Base-by-base conservation (phyloP, 2,888 invertebrate genomes). In the Orthonychiurus folsomi region DNA sequence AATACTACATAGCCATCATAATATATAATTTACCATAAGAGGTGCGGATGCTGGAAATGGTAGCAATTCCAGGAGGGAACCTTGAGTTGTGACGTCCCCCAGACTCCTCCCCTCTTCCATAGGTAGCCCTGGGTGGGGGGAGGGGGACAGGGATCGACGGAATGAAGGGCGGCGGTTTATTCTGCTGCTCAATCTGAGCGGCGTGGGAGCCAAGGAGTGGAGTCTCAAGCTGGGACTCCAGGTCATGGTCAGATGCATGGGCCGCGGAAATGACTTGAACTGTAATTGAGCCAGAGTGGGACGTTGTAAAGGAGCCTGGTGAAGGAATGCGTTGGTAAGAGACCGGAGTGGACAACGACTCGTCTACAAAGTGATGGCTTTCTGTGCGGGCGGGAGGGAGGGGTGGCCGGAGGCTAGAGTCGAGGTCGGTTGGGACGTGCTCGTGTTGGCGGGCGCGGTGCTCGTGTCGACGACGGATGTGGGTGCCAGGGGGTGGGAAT, bases 181-280 rank as follows among this genome's bases (percentile, higher is more conserved):
- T 60, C 18, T 27, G 23, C 24, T 59, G 59, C 37, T 62, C 65
- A 5, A 56, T 50, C 15, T 61, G 61, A 76, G 81, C 81, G 73
- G 64, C 66, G 59, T 70, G 67, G 20, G 59, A 50, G 50, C 74
- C 73, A 57, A 83, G 80, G 74, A 83, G 78, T 72, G 83, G 83
- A 75, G 82, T 83, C 78, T 82, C 81, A 74, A 82, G 75, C 75
- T 82, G 81, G 70, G 81, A 80, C 76, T 81, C 80, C 73, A 79
- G 78, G 75, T 81, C 79, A 76, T 81, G 80, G 76, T 72, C 72
- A 56, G 81, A 80, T 77, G 82, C 81, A 77, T 81, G 81, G 74
- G 80, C 79, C 75, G 82, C 80, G 75, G 82, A 81, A 77, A 83
- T 80, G 78, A 81, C 81, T 79, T 81, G 81, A 79, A 82, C 81